Base-by-base conservation (phyloP, 2,113 vertebrate species). In the Mohoua ochrocephala region DNA sequence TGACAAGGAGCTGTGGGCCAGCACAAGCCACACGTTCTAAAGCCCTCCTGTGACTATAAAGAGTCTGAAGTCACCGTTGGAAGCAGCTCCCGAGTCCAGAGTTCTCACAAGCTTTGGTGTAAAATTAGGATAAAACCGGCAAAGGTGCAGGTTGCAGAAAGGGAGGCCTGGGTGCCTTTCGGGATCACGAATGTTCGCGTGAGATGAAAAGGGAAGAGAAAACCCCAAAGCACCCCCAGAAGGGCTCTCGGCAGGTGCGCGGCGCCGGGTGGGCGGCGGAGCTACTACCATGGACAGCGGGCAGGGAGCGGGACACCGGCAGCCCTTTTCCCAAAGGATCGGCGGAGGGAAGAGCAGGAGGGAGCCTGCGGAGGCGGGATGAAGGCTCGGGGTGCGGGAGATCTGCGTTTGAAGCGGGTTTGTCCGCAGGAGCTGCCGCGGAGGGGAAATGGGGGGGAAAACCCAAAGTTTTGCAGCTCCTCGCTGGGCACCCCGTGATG, bases 221-320 rank as follows among this genome's bases (percentile, higher is more conserved):
- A 67, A 4, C 0, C 18, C 65, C 26, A 26, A 9, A 41, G 15
- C 7, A 13, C 1, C 27, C 28, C 9, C 11, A 2, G 39, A 39
- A 54, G 15, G 47, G 44, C 56, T 42, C 3, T 42, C 3, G 1
- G 54, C 6, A 7, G 60, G 39, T 5, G 41, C 53, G 2, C 21
- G 11, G 71, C 1, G 3, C 22, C 9, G 13, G 37, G 28, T 24
- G 6, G 11, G 33, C 11, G 11, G 33, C 6, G 1, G 7, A 21
- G 60, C 90, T 95, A 96, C 90, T 95, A 96, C 93, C 96, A 93
- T 95, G 94, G 94, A 93, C 95, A 96, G 96, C 91, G 83, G 64
- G 87, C 87, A 31, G 71, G 41, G 42, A 13, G 3, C 11, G 42
- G 13, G 14, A 3, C 37, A 23, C 1, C 28, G 1, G 65, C 37